Evolutionary conservation across 1,140 invertebrate species (phyloP), one percentile per base, ranked within the genome.

Genomic region (Maniola jurtina): DNA sequence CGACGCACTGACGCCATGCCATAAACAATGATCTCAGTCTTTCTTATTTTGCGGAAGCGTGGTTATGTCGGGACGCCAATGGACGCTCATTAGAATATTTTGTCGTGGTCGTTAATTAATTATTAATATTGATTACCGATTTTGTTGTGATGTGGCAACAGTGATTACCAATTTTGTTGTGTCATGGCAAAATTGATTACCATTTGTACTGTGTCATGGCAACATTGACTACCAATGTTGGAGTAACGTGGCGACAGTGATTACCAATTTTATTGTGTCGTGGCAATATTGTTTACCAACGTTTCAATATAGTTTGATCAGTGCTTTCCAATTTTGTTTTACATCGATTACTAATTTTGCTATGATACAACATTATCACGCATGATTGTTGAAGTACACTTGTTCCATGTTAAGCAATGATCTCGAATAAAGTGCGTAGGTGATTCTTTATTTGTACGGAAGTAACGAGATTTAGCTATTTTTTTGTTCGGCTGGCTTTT

Each of bases 21-120:
- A 54, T 55, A 55, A 42, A 61, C 60, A 52, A 42, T 63, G 61
- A 63, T 63, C 61, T 54, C 50, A 35, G 36, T 55, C 50, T 42
- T 6, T 61, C 42, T 63, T 52, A 33, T 55, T 62, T 48, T 62
- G 47, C 60, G 60, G 50, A 15, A 42, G 61, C 61, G 61, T 54
- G 36, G 5, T 10, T 14, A 11, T 14, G 45, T 55, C 15, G 36
- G 36, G 50, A 40, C 38, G 11, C 52, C 14, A 16, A 50, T 25
- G 16, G 6, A 5, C 6, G 11, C 7, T 5, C 7, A 50, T 50
- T 8, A 42, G 8, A 10, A 42, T 13, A 42, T 42, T 42, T 5
- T 8, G 8, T 13, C 40, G 40, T 10, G 8, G 40, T 8, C 40
- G 40, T 13, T 13, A 42, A 42, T 13, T n/a, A 13, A 42, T 25